phyloP scores from a whole-genome alignment of 2,797 vertebrate genomes.

The Myotis planiceps region DNA sequence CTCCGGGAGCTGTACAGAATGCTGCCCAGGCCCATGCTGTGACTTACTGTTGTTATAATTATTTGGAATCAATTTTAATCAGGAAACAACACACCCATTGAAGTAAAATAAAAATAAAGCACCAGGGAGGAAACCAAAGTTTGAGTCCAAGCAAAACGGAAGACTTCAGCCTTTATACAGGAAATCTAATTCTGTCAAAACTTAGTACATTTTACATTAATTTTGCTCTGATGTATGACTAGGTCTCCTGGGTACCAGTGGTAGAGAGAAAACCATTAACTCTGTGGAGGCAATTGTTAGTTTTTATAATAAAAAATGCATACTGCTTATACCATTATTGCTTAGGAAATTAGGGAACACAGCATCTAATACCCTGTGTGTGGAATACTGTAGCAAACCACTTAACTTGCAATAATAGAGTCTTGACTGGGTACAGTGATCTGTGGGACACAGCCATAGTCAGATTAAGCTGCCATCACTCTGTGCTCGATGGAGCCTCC shows the following conservation, averaged over 20 bases:
- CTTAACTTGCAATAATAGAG: constrained; percentile 86
- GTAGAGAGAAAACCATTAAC: constrained; percentile 83
- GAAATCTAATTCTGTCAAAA: constrained; percentile 81
- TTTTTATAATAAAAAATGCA: constrained; percentile 87
- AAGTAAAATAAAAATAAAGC: constrained; percentile 80
- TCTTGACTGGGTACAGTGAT: constrained; percentile 86
- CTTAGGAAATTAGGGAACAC: constrained; percentile 88
- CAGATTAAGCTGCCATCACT: constrained; percentile 71
- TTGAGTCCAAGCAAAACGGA: constrained; percentile 65
- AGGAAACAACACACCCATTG: constrained; percentile 62
- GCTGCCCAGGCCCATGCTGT: not conserved
- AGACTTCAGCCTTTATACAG: constrained; percentile 61
- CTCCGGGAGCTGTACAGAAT: not conserved
- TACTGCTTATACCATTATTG: constrained; percentile 85
- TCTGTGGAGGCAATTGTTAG: constrained; percentile 83
- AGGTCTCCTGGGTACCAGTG: constrained; percentile 74
- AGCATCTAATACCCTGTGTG: constrained; percentile 82
- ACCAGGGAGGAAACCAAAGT: constrained; percentile 71
- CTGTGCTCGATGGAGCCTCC: constrained; percentile 35
- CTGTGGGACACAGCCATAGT: constrained; percentile 72
- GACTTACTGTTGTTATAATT: constrained; percentile 25
- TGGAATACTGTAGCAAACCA: constrained; percentile 84
- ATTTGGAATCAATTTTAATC: constrained; percentile 64
- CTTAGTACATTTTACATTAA: constrained; percentile 77
- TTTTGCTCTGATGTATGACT: constrained; percentile 84